These are phyloP conservation scores for Brotula barbata DNA, from an alignment of 2,797 vertebrate species.

Conservation along the genomic window DNA sequence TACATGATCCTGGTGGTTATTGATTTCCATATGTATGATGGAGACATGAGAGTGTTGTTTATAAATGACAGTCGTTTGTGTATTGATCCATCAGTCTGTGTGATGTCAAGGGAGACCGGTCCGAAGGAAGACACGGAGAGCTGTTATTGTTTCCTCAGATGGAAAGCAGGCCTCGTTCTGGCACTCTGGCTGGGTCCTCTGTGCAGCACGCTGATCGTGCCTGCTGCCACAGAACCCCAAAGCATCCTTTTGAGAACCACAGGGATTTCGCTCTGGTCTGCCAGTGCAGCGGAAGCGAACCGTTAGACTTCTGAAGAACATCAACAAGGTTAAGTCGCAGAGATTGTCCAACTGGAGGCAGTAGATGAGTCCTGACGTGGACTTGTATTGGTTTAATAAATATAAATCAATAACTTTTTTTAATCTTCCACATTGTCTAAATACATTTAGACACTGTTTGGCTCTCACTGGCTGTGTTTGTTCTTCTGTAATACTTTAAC, in stretches of 20 bases:
- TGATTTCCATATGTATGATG: constrained; percentile 43
- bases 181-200: constrained; percentile 20
- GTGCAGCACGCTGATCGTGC: constrained; percentile 52
- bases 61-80: constrained; percentile 41
- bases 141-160: constrained; percentile 64
- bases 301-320: constrained; percentile 29
- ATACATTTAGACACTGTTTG: constrained; percentile 38
- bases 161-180: constrained; percentile 59
- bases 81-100: constrained; percentile 50
- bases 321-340: constrained; percentile 15
- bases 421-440: constrained; percentile 29
- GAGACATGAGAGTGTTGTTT: constrained; percentile 47
- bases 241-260: constrained; percentile 38
- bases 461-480: constrained; percentile 28
- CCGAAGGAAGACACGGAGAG: constrained; percentile 49
- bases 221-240: constrained; percentile 52
- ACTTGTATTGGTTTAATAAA: constrained; percentile 37
- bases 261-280: constrained; percentile 19
- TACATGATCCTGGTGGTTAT: constrained; percentile 39
- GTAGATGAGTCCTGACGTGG: constrained; percentile 33
- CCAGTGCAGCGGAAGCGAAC: constrained; percentile 18
- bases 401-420: constrained; percentile 32
- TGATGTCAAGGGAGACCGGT: constrained; percentile 39
- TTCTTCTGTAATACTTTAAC: constrained; percentile 16
- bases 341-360: constrained; percentile 18